phyloP scores from a whole-genome alignment of 2,797 vertebrate species.

The Eulemur albifrons region DNA sequence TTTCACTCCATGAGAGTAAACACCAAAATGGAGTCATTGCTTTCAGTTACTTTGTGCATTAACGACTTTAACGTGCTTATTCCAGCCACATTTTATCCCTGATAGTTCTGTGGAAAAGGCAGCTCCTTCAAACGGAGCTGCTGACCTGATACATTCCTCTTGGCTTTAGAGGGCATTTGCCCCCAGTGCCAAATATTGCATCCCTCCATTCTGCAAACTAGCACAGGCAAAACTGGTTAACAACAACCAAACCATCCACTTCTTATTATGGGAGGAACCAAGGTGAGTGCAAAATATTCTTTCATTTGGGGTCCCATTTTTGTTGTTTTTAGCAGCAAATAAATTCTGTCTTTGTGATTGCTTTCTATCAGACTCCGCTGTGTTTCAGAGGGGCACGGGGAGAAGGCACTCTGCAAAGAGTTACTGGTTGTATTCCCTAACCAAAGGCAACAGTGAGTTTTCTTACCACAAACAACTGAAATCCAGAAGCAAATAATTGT shows the following conservation, averaged over 20 bases:
- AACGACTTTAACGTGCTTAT: not conserved
- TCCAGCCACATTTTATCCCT: not conserved
- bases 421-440: conserved; percentile 38
- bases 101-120: not conserved
- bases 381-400: not conserved
- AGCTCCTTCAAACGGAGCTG: not conserved
- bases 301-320: not conserved
- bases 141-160: not conserved
- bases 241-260: not conserved
- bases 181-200: not conserved
- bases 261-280: not conserved
- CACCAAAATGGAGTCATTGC: not conserved
- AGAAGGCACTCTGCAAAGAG: conserved; percentile 70
- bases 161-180: not conserved
- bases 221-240: not conserved
- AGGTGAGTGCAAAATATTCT: not conserved
- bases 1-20: not conserved
- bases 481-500: not conserved
- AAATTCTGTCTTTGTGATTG: not conserved
- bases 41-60: not conserved
- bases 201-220: not conserved
- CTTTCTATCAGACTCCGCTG: not conserved
- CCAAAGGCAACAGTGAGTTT: conserved; percentile 68
- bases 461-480: conserved; percentile 19
- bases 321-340: conserved; percentile 40